These are phyloP conservation scores for Carcina quercana DNA, from an alignment of 2,888 invertebrate species.

Conservation along the genomic window DNA sequence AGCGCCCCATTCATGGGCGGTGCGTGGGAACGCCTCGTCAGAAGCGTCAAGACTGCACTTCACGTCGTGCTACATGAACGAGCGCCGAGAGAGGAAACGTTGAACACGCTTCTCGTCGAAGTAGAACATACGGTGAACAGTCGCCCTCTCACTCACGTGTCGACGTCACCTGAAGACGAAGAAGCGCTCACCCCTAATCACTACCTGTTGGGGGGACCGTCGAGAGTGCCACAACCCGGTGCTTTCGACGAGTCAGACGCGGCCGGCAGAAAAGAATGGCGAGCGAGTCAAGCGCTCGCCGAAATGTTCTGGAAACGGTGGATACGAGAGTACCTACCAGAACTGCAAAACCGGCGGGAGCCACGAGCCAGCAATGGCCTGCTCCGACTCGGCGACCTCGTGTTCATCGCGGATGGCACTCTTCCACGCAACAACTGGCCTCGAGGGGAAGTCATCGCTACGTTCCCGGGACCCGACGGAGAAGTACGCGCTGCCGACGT, in stretches of 20 bases:
- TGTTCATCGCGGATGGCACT: not conserved
- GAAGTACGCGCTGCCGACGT: not conserved
- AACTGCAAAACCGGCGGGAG: constrained; percentile 10
- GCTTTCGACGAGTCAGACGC: constrained; percentile 13
- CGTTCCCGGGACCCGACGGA: not conserved
- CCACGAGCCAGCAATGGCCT: constrained; percentile 2
- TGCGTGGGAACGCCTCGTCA: constrained; percentile 13
- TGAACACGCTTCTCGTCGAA: constrained; percentile 11
- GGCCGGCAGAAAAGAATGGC: constrained; percentile 23
- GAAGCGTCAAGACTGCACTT: constrained; percentile 11
- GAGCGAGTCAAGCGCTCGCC: constrained; percentile 16
- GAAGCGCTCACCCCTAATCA: constrained; percentile 30
- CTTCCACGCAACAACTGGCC: not conserved
- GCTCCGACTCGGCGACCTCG: constrained; percentile 8
- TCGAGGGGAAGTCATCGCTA: not conserved
- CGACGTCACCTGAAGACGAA: constrained; percentile 13
- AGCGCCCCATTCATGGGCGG: constrained; percentile 15
- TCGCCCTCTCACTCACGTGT: constrained; percentile 42
- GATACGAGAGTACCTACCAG: constrained; percentile 16
- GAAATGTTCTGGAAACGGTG: constrained; percentile 25
- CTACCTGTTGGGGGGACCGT: constrained; percentile 21
- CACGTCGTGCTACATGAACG: constrained; percentile 12
- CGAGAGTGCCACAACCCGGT: constrained; percentile 12
- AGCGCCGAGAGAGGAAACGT: constrained; percentile 10
- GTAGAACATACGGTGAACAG: constrained; percentile 18